phyloP scores from a whole-genome alignment of 2,113 vertebrate species.

The Anolis sagrei region DNA sequence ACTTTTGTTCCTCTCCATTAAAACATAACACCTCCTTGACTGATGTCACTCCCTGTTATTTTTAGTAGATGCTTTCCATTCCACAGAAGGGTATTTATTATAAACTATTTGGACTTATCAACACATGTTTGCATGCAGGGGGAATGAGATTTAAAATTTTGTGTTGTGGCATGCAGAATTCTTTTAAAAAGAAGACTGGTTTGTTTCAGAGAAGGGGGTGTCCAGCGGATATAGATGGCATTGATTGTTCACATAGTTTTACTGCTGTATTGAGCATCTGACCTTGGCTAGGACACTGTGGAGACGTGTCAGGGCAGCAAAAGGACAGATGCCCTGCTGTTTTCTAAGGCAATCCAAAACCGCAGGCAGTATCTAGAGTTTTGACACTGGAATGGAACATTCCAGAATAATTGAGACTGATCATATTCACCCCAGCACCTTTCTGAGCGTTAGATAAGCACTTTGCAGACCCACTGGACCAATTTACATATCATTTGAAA shows the following conservation, averaged over 20 bases:
- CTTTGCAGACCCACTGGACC: not conserved
- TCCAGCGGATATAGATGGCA: constrained; percentile 51
- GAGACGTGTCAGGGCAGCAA: constrained; percentile 59
- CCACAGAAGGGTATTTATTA: constrained; percentile 34
- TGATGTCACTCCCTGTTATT: constrained; percentile 45
- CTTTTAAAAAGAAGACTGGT: constrained; percentile 2
- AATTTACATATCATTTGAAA: not conserved
- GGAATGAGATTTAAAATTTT: not conserved
- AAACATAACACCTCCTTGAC: constrained; percentile 36
- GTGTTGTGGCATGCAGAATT: not conserved
- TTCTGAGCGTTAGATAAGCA: not conserved
- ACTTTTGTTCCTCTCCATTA: constrained; percentile 49
- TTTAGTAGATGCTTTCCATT: constrained; percentile 53
- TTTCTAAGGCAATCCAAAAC: constrained; percentile 55
- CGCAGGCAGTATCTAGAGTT: not conserved
- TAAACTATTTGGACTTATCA: constrained; percentile 32
- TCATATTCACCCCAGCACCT: not conserved
- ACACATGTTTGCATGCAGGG: constrained; percentile 23
- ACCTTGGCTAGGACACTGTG: constrained; percentile 73
- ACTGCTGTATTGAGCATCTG: constrained; percentile 62
- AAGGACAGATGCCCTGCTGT: constrained; percentile 51
- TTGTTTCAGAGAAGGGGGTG: constrained; percentile 36
- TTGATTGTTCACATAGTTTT: constrained; percentile 65
- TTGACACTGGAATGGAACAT: not conserved
- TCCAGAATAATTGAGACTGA: not conserved